Base-by-base conservation (phyloP, 2,888 invertebrate genomes). In the Amblyjoppa proteus region DNA sequence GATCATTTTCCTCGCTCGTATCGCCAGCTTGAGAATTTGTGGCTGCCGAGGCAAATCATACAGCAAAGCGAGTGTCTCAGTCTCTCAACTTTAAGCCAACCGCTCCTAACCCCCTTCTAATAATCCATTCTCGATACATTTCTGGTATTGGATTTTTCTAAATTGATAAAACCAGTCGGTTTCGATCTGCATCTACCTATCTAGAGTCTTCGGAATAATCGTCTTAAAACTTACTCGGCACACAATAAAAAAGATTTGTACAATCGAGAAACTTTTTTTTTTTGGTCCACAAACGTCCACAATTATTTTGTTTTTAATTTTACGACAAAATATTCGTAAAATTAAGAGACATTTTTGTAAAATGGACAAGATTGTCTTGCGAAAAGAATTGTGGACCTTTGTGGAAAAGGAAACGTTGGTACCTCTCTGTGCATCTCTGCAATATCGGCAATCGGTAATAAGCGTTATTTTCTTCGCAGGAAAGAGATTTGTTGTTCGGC, bases 1-100 rank as follows among this genome's bases (percentile, higher is more conserved):
- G 34, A 75, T 34, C n/a, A 51, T 75, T 75, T 34, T 20, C 49
- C 49, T 20, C 49, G 13, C 61, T 61, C 61, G 58, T 61, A 16
- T 41, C 31, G 31, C 64, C 2, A 34, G 34, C 6, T 31, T 11
- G 16, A 64, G 28, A 34, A 64, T 16, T 16, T 64, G 16, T 16
- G n/a, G 31, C 16, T 31, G 7, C 34, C 16, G 3, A 16, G 7
- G 34, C 31, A 64, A 64, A 34, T 34, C 16, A 64, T 64, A 64
- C 11, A 64, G 34, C 34, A 16, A 31, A 16, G 16, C 31, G 34
- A 64, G 64, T 64, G 16, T 34, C 31, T 31, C 31, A 7, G 34
- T 64, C 16, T 64, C 64, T 34, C 6, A 16, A 13, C 34, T 16
- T 5, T 2, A 34, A n/a, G 31, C 45, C 16, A n/a, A n/a, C 64